A percentile compares a stretch with the other conserved stretches of the same genome.
Conservation (phyloP, 2,888 invertebrate species). For the Chymomyza procnemis region DNA sequence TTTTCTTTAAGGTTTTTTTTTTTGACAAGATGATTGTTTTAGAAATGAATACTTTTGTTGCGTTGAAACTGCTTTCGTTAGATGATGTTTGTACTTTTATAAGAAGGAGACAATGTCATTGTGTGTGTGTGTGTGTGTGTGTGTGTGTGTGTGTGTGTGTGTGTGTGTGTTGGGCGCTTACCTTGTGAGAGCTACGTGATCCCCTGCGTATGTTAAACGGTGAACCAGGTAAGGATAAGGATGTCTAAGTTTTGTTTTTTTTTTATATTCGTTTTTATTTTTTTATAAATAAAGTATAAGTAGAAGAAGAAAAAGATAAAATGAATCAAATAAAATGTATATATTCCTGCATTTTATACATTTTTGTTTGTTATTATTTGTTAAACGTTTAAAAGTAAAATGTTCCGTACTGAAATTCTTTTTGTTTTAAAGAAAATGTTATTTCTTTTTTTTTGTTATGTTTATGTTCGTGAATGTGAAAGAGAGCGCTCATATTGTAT, state of each 20-base stretch:
- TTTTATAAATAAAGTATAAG: constrained; percentile 59
- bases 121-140: constrained; percentile 5
- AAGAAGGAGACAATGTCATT: constrained; percentile 29
- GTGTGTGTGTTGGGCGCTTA: constrained; percentile 65
- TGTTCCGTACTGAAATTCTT: constrained; percentile 19
- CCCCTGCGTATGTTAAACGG: constrained; percentile 95
- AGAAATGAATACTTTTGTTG: not conserved
- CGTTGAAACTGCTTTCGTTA: not conserved
- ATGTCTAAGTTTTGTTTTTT: constrained; percentile 84
- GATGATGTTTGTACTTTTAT: constrained; percentile 42
- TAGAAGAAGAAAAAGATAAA: constrained; percentile 66
- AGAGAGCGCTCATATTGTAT: not conserved
- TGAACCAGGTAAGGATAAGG: constrained; percentile 97
- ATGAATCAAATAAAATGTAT: constrained; percentile 68
- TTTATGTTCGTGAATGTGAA: constrained; percentile 18
- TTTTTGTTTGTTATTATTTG: constrained; percentile 21
- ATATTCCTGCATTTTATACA: constrained; percentile 31
- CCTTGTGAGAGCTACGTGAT: constrained; percentile 91
- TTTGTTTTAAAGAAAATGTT: too few species aligned
- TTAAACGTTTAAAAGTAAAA: constrained; percentile 35
- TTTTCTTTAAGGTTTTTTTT: constrained; percentile 23
- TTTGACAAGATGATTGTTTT: not conserved
- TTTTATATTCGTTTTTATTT: constrained; percentile 26
- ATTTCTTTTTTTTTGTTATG: too few species aligned
- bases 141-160: constrained; percentile 2